Evolutionary conservation across 2,888 invertebrate genomes (phyloP).

Genomic region (Idaea straminata): DNA sequence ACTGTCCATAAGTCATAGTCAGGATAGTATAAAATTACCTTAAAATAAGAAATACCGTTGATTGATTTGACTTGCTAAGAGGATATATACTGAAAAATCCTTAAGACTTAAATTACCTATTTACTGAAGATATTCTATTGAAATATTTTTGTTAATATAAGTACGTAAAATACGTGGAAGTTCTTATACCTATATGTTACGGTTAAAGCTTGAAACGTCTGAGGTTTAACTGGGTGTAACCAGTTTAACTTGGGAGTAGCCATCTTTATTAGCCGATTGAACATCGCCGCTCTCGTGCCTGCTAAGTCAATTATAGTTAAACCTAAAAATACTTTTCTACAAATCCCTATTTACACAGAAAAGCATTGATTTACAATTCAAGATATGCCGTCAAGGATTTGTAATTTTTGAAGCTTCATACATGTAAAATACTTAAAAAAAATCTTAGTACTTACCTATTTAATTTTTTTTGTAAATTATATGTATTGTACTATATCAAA

Average conservation of each 20-base stretch:
- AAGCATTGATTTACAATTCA: no score
- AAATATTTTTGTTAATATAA: not conserved
- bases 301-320: no score
- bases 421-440: no score
- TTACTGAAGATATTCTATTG: not conserved
- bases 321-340: no score
- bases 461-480: no score
- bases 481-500: no score
- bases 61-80: not conserved
- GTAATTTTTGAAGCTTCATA: no score
- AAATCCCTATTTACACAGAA: no score
- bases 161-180: not conserved
- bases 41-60: not conserved
- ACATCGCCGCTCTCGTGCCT: no score
- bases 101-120: not conserved
- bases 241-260: not conserved
- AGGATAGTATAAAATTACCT: not conserved
- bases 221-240: not conserved
- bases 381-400: no score
- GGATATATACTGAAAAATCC: not conserved
- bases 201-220: not conserved
- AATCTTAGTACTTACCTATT: no score
- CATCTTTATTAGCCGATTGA: no score
- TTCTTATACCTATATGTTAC: not conserved
- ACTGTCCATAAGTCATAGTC: not conserved